Evolutionary conservation across 2,888 invertebrate species (phyloP), one percentile per base, ranked within the genome.

Genomic region (Cyclophora punctaria): DNA sequence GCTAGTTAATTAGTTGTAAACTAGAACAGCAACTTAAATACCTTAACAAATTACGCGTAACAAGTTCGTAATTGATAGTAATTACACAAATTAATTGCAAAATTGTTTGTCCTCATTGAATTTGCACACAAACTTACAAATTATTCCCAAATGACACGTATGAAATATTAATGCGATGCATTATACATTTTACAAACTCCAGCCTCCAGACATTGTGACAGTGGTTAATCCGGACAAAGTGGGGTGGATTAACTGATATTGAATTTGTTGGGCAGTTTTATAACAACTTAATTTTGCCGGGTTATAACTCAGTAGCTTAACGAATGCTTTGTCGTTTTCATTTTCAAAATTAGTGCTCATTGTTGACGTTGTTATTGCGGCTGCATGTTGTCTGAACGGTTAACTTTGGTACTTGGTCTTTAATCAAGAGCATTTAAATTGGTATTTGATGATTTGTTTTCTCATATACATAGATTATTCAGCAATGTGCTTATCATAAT

Each of bases 161-260:
- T 20, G 20, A 20, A 20, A 81, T 77, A 78, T 80, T 80, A 80
- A 81, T 79, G 76, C 73, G 66, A 64, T 76, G 78, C 73, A 80
- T 79, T 70, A 78, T 80, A 74, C 78, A 71, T 73, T 73, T 74
- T 69, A 70, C 67, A 70, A 37, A 37, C 37, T 60, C 62, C 51
- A 58, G 54, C 55, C 56, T 56, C 59, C 55, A 67, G 71, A 73
- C 69, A 67, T 63, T 62, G 66, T 72, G 72, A 73, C 73, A 71
- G 66, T 64, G 62, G 71, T 73, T 71, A 75, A 77, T 73, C 67
- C 71, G 48, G 55, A 48, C 62, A 59, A 64, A 64, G 44, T 44
- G 44, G 34, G 44, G 20, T 34, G 44, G 44, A 44, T 44, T 44
- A 44, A 33, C 44, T 6, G 5, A 33, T 34, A 44, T 44, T 44